Percentiles rank a stretch among this genome's conserved stretches.
phyloP scores from a whole-genome alignment of 2,797 vertebrate genomes.

The Crax fasciolata region DNA sequence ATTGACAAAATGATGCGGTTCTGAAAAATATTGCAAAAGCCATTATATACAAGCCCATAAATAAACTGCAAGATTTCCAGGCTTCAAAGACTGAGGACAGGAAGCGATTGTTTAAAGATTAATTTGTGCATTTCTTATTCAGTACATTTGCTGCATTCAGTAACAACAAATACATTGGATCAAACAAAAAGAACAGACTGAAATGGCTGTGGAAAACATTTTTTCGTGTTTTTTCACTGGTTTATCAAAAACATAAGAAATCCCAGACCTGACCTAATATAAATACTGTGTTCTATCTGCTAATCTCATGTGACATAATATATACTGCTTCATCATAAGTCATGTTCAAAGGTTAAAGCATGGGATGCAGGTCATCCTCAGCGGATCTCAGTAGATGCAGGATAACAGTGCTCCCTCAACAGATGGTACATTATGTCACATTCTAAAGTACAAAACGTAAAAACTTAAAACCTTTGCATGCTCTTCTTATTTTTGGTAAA shows the following conservation, averaged over 20 bases:
- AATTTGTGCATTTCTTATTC: conserved; percentile 27
- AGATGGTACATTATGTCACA: background rate
- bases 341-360: background rate
- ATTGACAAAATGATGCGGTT: conserved; percentile 42
- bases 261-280: background rate
- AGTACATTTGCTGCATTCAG: conserved; percentile 14
- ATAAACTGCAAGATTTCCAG: conserved; percentile 61
- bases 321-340: background rate
- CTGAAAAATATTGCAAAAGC: conserved; percentile 39
- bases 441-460: background rate
- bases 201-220: background rate
- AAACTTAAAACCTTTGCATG: background rate
- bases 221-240: background rate
- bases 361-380: background rate
- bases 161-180: conserved; percentile 17
- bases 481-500: background rate
- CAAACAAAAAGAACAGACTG: background rate
- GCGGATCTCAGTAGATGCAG: background rate
- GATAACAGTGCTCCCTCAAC: background rate
- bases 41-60: conserved; percentile 64
- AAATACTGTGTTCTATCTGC: conserved; percentile 35
- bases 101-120: conserved; percentile 28
- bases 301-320: background rate
- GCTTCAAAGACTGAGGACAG: conserved; percentile 29
- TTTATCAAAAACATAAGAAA: background rate